Base-by-base conservation (phyloP, 2,888 invertebrate species). In the Ormyrus pomaceus region DNA sequence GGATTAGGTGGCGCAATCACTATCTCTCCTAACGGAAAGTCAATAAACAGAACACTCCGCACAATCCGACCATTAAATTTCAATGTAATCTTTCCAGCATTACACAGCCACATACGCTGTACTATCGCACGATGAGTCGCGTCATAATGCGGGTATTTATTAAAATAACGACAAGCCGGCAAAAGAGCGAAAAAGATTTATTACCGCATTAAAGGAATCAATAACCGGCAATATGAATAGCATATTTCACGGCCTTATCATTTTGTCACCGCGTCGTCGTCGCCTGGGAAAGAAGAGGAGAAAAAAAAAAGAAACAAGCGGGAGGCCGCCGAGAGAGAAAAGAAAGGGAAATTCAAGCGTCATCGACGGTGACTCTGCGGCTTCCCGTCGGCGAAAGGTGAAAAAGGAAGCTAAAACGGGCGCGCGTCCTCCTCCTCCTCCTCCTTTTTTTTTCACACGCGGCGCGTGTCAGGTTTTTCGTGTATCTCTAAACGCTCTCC, bases 281-380 rank as follows among this genome's bases (percentile, higher is more conserved):
- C 1, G 45, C 55, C 9, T 8, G 34, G 34, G 4, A 13, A 34
- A 64, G 65, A 65, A 19, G n/a, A 8, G 34, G 6, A 62, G 73
- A 55, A 19, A 55, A 8, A 65, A 10, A 58, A n/a, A 58, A 45
- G 46, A 6, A 56, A 5, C 6, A 13, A 11, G 0, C 46, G 11
- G 1, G 46, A n/a, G 11, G 19, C 11, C 53, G 19, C 11, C 53
- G 51, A 69, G 55, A 62, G 50, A 62, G 34, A 6, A 8, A 56
- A 72, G 71, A 74, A 74, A 68, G 58, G 65, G 56, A 82, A 77
- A 76, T 72, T 80, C 79, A 65, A 73, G 64, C 78, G 77, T 76
- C 82, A 82, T 79, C 61, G 69, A 51, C 75, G 65, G 77, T 77
- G 82, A 82, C 79, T 81, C 77, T 79, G 74, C 77, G 48, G 64